phyloP scores from a whole-genome alignment of 2,113 vertebrate species.

The Megatriorchis doriae region DNA sequence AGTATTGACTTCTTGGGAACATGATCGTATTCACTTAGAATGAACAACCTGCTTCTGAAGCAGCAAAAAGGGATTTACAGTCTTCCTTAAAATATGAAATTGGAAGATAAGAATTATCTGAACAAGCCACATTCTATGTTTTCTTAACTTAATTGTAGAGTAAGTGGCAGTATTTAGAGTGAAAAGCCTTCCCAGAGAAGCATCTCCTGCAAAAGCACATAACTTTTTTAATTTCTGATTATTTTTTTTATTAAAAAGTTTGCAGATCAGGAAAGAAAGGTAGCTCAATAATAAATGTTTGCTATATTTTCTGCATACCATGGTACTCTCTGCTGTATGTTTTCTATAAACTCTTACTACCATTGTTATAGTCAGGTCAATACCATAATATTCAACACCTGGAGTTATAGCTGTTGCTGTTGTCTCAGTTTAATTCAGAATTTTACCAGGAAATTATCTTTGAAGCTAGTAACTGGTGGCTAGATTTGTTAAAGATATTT shows the following conservation, averaged over 20 bases:
- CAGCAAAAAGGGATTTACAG: neutral
- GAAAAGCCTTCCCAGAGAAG: neutral
- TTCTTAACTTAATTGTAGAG: neutral
- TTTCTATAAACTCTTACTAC: neutral
- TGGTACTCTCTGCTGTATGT: neutral
- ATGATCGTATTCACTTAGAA: neutral
- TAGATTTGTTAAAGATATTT: neutral
- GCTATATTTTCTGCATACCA: neutral
- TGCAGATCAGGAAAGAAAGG: neutral
- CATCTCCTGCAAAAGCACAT: neutral
- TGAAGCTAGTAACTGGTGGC: neutral
- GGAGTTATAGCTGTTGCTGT: neutral
- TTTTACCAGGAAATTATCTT: neutral
- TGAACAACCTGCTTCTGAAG: neutral
- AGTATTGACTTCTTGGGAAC: neutral
- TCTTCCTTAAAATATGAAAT: neutral
- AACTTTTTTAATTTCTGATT: neutral
- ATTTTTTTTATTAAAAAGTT: neutral
- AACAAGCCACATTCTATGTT: neutral
- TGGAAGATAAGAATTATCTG: neutral
- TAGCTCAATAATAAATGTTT: neutral
- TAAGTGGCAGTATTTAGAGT: neutral
- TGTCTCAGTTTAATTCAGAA: neutral
- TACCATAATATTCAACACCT: neutral
- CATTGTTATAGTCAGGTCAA: neutral